phyloP scores from a whole-genome alignment of 2,113 vertebrate genomes.

The Taurulus bubalis region DNA sequence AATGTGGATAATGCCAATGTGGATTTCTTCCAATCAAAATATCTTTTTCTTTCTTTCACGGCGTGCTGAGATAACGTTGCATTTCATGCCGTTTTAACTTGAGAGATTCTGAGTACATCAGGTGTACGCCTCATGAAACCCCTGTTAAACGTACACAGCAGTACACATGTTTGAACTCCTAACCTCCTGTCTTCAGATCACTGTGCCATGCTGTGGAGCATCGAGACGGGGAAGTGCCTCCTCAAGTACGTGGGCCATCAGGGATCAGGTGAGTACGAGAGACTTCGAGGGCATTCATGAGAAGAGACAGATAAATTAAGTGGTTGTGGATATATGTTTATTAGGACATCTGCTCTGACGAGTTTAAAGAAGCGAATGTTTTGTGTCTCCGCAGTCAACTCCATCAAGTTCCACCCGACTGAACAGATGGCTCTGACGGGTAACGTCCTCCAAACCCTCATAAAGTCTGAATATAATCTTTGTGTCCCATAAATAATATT shows the following conservation, averaged over 20 bases:
- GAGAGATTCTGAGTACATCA: neutral
- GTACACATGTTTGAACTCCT: neutral
- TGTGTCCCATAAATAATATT: no score
- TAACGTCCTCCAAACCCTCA: slow-evolving; percentile 49
- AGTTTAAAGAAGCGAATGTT: neutral
- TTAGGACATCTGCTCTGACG: neutral
- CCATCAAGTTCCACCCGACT: slow-evolving; percentile 97
- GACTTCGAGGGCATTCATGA: neutral
- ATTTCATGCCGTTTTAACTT: neutral
- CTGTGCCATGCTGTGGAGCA: slow-evolving; percentile 97
- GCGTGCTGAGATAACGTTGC: neutral
- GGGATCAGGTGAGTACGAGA: slow-evolving; percentile 89
- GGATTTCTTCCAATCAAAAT: neutral
- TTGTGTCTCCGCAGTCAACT: slow-evolving; percentile 89
- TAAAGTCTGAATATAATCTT: neutral
- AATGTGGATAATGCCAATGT: neutral
- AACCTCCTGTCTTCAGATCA: slow-evolving; percentile 85
- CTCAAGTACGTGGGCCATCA: slow-evolving; percentile 94
- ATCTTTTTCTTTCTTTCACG: neutral
- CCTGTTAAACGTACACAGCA: neutral
- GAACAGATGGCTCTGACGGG: slow-evolving; percentile 98
- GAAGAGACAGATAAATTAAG: no score
- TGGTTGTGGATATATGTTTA: neutral
- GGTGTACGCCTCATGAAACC: no score
- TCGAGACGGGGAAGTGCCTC: slow-evolving; percentile 96